Evolutionary conservation across 2,797 vertebrate genomes (phyloP).

Genomic region (Schizopygopsis pylzovi): DNA sequence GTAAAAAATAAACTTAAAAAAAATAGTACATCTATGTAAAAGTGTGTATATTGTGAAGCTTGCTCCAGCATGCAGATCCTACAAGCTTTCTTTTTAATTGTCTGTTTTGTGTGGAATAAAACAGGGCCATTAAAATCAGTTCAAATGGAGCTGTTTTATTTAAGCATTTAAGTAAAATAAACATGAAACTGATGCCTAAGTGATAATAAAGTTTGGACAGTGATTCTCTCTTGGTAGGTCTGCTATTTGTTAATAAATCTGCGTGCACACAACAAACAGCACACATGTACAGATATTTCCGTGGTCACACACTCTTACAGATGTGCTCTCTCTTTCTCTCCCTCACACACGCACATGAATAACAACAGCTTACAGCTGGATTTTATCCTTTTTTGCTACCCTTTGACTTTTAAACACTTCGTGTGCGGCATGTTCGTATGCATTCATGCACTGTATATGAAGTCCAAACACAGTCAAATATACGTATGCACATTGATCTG

Average conservation of each 20-base stretch:
- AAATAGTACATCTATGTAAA: not conserved
- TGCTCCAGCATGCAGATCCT: not conserved
- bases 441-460: slow-evolving; percentile 6
- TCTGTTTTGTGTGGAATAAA: slow-evolving; percentile 25
- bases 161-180: slow-evolving; percentile 36
- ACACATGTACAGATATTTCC: slow-evolving; percentile 30
- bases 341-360: slow-evolving; percentile 19
- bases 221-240: slow-evolving; percentile 19
- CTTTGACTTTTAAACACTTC: slow-evolving; percentile 33
- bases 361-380: slow-evolving; percentile 35
- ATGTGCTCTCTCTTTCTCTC: not conserved
- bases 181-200: slow-evolving; percentile 15
- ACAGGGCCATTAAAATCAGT: not conserved
- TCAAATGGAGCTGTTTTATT: slow-evolving; percentile 41
- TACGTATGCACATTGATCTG: slow-evolving; percentile 30
- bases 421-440: slow-evolving; percentile 44
- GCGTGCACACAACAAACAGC: slow-evolving; percentile 18
- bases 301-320: slow-evolving; percentile 12
- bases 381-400: slow-evolving; percentile 2
- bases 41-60: not conserved
- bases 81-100: not conserved
- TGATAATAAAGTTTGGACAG: not conserved
- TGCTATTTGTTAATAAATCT: slow-evolving; percentile 30
- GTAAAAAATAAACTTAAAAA: not conserved
- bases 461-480: slow-evolving; percentile 1